phyloP scores from a whole-genome alignment of 2,888 invertebrate genomes.

The Tenthredo distinguenda region DNA sequence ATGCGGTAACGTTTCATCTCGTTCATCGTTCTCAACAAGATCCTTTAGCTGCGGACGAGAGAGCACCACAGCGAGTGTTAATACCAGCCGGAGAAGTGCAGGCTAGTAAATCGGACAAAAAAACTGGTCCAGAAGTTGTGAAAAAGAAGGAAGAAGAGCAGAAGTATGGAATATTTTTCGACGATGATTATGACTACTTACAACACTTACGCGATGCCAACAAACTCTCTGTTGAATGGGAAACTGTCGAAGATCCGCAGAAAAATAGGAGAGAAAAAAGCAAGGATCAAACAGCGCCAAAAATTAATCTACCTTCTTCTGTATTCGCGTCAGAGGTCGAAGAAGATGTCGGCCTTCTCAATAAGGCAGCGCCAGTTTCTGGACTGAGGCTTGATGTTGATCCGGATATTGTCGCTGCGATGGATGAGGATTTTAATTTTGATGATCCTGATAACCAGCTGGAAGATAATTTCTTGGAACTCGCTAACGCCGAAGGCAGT shows the following conservation, averaged over 20 bases:
- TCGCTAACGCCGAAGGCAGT: slow-evolving; percentile 85
- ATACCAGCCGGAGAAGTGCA: slow-evolving; percentile 80
- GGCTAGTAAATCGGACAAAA: slow-evolving; percentile 62
- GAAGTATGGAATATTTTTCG: slow-evolving; percentile 95
- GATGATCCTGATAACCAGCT: slow-evolving; percentile 90
- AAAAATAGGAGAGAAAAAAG: slow-evolving; percentile 63
- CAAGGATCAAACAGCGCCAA: slow-evolving; percentile 66
- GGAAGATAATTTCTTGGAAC: slow-evolving; percentile 94
- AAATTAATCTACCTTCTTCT: slow-evolving; percentile 88
- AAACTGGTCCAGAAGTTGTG: slow-evolving; percentile 70
- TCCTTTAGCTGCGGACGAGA: slow-evolving; percentile 93
- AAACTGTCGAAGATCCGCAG: slow-evolving; percentile 72
- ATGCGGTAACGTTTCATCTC: slow-evolving; percentile 93
- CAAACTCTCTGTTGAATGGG: slow-evolving; percentile 81
- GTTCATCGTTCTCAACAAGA: slow-evolving; percentile 97
- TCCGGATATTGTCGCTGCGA: slow-evolving; percentile 94
- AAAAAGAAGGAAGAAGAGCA: slow-evolving; percentile 86
- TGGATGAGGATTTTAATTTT: slow-evolving; percentile 96
- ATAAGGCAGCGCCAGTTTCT: slow-evolving; percentile 87
- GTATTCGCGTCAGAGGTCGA: slow-evolving; percentile 93
- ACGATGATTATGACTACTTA: slow-evolving; percentile 97
- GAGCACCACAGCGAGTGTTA: slow-evolving; percentile 92
- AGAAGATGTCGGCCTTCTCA: slow-evolving; percentile 91
- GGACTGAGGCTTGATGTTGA: slow-evolving; percentile 88
- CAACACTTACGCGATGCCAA: slow-evolving; percentile 90